These are phyloP conservation scores for Columba livia DNA, from an alignment of 2,113 vertebrate species.

Conservation along the genomic window DNA sequence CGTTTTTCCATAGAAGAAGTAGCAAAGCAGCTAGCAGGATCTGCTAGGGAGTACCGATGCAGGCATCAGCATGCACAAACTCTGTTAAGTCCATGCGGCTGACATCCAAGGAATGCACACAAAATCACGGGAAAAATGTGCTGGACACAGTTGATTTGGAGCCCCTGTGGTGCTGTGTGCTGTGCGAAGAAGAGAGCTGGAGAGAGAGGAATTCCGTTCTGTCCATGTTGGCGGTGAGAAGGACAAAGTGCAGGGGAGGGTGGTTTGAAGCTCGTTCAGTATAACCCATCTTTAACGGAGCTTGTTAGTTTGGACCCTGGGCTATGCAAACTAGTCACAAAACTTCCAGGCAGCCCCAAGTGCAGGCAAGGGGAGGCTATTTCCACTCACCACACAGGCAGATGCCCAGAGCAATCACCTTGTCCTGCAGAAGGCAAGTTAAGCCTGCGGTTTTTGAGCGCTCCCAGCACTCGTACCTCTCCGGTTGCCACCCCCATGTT, in stretches of 20 bases:
- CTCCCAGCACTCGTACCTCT: neutral
- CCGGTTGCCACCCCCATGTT: fast-evolving
- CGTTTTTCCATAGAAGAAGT: neutral
- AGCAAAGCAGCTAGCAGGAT: neutral
- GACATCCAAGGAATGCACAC: slow-evolving; percentile 45
- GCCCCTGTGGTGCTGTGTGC: slow-evolving; percentile 1
- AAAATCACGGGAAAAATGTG: slow-evolving; percentile 39
- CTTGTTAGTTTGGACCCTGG: neutral
- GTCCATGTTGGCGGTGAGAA: neutral
- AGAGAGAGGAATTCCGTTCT: slow-evolving; percentile 11
- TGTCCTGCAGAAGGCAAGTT: neutral
- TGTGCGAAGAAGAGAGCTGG: neutral
- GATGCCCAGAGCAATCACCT: neutral
- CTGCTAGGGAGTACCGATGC: neutral
- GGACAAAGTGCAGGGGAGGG: neutral
- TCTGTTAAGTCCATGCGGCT: neutral
- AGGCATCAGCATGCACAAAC: neutral
- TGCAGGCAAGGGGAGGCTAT: neutral
- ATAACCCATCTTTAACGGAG: neutral
- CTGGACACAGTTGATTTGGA: slow-evolving; percentile 29
- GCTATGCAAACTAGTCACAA: neutral
- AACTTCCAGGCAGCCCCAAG: neutral
- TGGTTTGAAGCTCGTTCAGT: neutral
- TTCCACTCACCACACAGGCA: neutral
- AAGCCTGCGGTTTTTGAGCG: neutral